Evolutionary conservation across 2,113 vertebrate genomes (phyloP).

Genomic region (zebrafish (Danio rerio)): GRCz12tu NC_133194.1:34165001-34165500

Average conservation of each 20-base stretch:
- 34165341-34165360: background rate
- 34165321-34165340: background rate
- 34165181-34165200: background rate
- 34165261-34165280: slow-evolving; percentile 9
- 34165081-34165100: slow-evolving; percentile 1
- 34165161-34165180: background rate
- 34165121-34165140: background rate
- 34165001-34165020: background rate
- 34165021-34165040: background rate
- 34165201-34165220: background rate
- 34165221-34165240: background rate
- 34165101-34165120: background rate
- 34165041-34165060: slow-evolving; percentile 39
- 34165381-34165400: background rate
- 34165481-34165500: background rate
- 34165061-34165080: slow-evolving; percentile 55
- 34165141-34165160: background rate
- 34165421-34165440: background rate
- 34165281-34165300: background rate
- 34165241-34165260: background rate
- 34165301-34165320: background rate
- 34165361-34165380: background rate
- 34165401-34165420: no score
- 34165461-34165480: background rate
- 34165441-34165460: background rate